Conservation (phyloP, 1,140 invertebrate genomes). For the Drosophila guanche region DNA sequence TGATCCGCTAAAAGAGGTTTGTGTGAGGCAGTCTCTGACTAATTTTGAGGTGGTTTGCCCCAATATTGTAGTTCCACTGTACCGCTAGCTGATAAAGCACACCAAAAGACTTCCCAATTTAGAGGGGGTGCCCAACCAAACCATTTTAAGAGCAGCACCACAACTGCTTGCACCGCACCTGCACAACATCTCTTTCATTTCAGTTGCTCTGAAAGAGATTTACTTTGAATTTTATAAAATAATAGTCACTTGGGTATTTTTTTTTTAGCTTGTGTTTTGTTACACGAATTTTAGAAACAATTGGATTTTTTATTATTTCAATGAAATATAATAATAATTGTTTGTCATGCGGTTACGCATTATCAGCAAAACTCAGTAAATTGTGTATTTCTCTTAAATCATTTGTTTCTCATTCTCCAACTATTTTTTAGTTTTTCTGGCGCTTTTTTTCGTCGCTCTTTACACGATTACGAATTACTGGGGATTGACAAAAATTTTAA, state of each 20-base stretch:
- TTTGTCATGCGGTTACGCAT: conserved; percentile 73
- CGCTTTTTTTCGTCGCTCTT: too few species aligned
- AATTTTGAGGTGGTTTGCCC: neutral
- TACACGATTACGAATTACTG: too few species aligned
- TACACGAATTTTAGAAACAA: conserved; percentile 83
- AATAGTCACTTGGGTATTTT: conserved; percentile 7
- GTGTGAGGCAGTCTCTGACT: neutral
- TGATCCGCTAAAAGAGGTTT: neutral
- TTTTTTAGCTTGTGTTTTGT: conserved; percentile 69
- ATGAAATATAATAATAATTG: conserved; percentile 82
- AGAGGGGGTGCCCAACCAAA: conserved; percentile 25
- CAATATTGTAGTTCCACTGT: conserved; percentile 9
- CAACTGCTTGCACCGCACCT: conserved; percentile 2
- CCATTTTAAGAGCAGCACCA: conserved; percentile 19
- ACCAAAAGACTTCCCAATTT: conserved; percentile 6
- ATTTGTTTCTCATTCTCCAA: conserved; percentile 33
- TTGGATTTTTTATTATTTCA: conserved; percentile 80
- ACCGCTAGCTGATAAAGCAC: neutral
- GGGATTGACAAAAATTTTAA: conserved; percentile 69
- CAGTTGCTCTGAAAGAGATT: conserved; percentile 14
- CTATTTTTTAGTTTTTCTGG: conserved; percentile 44
- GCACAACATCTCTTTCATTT: conserved; percentile 13
- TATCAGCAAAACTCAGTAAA: conserved; percentile 70
- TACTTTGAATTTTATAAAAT: neutral
- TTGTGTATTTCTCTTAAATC: conserved; percentile 70